Evolutionary conservation across 2,113 vertebrate genomes (phyloP).

Genomic region (Bubo blakistoni): DNA sequence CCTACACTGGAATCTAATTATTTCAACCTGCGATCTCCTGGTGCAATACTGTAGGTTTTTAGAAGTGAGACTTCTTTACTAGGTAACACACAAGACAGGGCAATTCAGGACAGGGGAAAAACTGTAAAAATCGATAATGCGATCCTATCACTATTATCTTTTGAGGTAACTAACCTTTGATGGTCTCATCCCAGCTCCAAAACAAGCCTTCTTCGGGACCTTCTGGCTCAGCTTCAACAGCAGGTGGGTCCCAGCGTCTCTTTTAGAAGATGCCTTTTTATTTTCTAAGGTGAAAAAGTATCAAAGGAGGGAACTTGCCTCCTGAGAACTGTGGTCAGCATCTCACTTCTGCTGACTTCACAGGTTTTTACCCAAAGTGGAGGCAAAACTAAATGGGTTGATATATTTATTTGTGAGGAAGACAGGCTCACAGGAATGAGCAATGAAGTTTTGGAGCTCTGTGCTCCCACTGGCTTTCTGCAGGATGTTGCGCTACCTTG

Average conservation of each 20-base stretch:
- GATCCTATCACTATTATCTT: background rate
- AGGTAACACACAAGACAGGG: rapidly evolving
- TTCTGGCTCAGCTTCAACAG: background rate
- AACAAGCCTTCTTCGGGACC: background rate
- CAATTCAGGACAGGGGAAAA: background rate
- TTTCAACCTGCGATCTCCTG: background rate
- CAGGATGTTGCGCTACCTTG: background rate
- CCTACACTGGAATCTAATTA: background rate
- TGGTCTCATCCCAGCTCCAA: background rate
- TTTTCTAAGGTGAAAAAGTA: background rate
- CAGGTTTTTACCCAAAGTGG: background rate
- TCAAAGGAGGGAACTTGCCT: background rate
- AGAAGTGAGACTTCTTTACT: background rate
- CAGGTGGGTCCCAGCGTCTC: background rate
- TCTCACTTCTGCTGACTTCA: background rate
- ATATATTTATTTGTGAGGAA: background rate
- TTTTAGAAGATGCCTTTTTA: background rate
- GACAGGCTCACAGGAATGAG: background rate
- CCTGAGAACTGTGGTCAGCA: background rate
- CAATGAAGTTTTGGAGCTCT: background rate
- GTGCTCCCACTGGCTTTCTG: background rate
- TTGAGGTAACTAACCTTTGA: background rate
- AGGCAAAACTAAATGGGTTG: background rate
- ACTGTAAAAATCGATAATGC: rapidly evolving
- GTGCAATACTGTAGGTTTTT: background rate